Evolutionary conservation across 2,113 vertebrate genomes (phyloP).

Genomic region (Halcyon malimbica): DNA sequence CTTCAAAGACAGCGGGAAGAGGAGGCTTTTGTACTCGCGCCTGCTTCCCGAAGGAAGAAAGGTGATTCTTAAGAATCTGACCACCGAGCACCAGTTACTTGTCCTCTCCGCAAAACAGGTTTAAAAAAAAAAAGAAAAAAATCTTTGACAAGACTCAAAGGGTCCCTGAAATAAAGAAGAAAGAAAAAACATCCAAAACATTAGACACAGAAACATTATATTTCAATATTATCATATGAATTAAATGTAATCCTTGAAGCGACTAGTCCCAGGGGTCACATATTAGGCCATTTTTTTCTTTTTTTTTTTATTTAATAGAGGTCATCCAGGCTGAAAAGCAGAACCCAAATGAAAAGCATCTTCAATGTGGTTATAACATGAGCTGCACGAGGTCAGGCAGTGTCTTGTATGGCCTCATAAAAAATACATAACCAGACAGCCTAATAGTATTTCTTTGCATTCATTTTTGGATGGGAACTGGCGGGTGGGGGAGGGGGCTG

Average conservation of each 20-base stretch:
- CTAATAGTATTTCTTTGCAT: conserved; percentile 87
- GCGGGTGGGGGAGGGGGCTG: conserved; percentile 71
- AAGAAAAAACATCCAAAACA: conserved; percentile 75
- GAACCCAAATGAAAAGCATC: conserved; percentile 86
- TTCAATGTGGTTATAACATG: conserved; percentile 84
- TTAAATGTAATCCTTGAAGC: conserved; percentile 84
- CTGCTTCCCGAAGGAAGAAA: conserved; percentile 25
- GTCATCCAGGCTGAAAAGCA: conserved; percentile 85
- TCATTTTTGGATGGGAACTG: conserved; percentile 81
- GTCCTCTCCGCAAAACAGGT: conserved; percentile 35
- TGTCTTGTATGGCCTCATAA: conserved; percentile 85
- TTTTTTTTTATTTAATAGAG: conserved; percentile 83
- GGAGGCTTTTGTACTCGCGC: conserved; percentile 36
- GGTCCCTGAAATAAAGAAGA: conserved; percentile 72
- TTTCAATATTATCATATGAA: conserved; percentile 87
- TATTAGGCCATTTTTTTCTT: conserved; percentile 75
- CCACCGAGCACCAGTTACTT: background rate
- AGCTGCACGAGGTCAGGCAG: conserved; percentile 83
- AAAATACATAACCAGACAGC: conserved; percentile 88
- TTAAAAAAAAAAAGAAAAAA: background rate
- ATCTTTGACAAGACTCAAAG: conserved; percentile 59
- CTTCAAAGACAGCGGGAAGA: conserved; percentile 23
- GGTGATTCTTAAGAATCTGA: conserved; percentile 73
- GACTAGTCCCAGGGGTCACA: conserved; percentile 79
- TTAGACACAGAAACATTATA: conserved; percentile 76